phyloP scores from a whole-genome alignment of 1,140 invertebrate genomes.

The Lepidurus packardi region DNA sequence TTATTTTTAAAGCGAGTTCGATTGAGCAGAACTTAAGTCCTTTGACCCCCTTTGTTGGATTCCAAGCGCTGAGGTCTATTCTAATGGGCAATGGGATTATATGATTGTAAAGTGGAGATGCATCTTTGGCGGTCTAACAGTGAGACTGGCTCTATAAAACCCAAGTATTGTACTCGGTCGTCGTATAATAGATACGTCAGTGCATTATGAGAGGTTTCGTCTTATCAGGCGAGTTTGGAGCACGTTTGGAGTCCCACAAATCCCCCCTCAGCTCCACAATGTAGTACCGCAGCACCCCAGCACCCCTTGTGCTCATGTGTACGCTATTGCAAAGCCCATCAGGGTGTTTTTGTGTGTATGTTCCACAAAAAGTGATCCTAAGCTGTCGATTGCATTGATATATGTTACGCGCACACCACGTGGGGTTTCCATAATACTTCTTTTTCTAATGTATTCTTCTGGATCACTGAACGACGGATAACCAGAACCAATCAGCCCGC shows the following conservation, averaged over 20 bases:
- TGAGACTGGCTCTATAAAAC: neutral
- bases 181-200: neutral
- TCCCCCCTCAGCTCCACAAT: slow-evolving; percentile 5
- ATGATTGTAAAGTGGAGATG: neutral
- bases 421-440: neutral
- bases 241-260: neutral
- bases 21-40: neutral
- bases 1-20: neutral
- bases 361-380: neutral
- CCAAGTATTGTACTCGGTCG: neutral
- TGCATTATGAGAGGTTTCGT: slow-evolving; percentile 15
- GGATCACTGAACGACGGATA: neutral
- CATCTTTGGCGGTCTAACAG: slow-evolving; percentile 3
- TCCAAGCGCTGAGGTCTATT: neutral
- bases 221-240: neutral
- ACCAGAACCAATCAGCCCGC: neutral
- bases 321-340: slow-evolving; percentile 12
- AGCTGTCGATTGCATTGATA: slow-evolving; percentile 21
- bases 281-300: neutral
- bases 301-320: neutral
- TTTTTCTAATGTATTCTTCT: neutral
- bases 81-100: slow-evolving; percentile 16
- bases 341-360: neutral
- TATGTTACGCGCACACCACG: neutral
- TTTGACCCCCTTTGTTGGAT: neutral